Conservation (phyloP, 1,140 invertebrate genomes). For the Camponotus floridanus region DNA sequence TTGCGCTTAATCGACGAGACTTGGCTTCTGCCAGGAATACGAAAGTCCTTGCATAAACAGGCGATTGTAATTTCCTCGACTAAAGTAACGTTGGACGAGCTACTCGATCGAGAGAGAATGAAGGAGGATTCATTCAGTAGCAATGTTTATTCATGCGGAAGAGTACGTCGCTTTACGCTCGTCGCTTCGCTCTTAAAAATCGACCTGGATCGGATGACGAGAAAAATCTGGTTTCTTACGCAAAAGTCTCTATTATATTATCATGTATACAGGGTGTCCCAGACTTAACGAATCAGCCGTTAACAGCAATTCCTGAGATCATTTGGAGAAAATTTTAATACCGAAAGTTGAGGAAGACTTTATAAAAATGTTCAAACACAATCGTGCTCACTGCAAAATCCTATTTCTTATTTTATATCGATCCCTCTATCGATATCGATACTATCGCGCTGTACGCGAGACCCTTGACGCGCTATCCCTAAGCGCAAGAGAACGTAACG, state of each 20-base stretch:
- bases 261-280: neutral
- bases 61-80: neutral
- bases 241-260: no score
- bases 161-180: neutral
- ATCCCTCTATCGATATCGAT: no score
- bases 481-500: no score
- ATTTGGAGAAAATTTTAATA: no score
- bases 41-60: conserved; percentile 6
- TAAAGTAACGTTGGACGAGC: neutral
- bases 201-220: neutral
- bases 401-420: no score
- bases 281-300: no score
- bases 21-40: conserved; percentile 31
- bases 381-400: no score
- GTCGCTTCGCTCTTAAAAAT: neutral
- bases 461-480: no score
- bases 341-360: no score
- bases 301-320: no score
- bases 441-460: no score
- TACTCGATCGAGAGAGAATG: neutral
- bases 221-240: neutral
- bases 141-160: neutral
- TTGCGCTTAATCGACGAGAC: conserved; percentile 22
- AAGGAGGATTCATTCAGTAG: neutral
- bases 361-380: no score